Evolutionary conservation across 2,113 vertebrate genomes (phyloP), one percentile per base, ranked within the genome.

Genomic region (Tupaia chinensis): DNA sequence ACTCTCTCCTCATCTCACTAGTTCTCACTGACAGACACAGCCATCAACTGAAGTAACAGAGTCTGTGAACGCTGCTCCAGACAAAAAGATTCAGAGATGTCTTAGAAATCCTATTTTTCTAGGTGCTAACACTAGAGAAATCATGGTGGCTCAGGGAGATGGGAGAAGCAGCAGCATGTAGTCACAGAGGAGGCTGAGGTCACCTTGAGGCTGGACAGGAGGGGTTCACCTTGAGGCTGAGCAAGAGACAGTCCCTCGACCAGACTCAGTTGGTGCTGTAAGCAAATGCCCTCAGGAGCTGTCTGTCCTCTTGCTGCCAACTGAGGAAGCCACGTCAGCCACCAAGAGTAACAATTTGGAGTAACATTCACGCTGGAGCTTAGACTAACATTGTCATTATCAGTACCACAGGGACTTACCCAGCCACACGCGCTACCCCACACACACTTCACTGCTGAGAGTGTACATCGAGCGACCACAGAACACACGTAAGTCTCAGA

Each of bases 381-480:
- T 44, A 44, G 44, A 4, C 44, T 4, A 4, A 61, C 4, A 8
- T 1, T 44, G 44, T 44, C 44, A 44, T 9, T 1, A 0, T 61
- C 20, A 29, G 14, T 4, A 17, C 17, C 90, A 29, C 15, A 1
- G 10, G 44, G 7, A 79, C 53, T 11, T 44, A 13, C 29, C 12
- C 2, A 15, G 12, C 58, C 65, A 29, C 23, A 25, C 0, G 7
- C 23, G 0, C 22, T 27, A 44, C 23, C 9, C 1, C 9, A n/a
- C 10, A 22, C 6, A 2, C 13, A 7, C 1, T 2, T 44, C n/a
- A 65, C 60, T 9, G 32, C 27, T 13, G 6, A 69, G 23, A 8
- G 7, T 19, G 15, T 14, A 0, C 13, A 1, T 1, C 1, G 60
- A 19, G 15, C 17, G 27, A 14, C 69, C 32, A 16, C 0, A 7